A percentile compares a stretch with the other conserved stretches of the same genome.
Conservation (phyloP, 2,113 vertebrate genomes). For the Rhagologus leucostigma region DNA sequence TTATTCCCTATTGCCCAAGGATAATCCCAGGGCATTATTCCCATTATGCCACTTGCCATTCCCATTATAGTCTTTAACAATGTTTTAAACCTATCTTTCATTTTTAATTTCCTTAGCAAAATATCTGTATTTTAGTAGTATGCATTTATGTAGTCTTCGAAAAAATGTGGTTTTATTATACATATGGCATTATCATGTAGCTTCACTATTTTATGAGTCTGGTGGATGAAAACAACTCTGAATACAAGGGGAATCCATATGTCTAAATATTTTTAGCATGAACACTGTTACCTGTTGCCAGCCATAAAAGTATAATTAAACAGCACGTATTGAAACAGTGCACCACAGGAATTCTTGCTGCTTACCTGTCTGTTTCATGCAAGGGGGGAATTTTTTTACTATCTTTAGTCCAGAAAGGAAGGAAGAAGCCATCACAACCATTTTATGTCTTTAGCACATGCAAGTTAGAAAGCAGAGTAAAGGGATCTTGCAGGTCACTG, state of each 20-base stretch:
- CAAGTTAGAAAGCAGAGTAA: neutral
- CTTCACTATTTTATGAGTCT: slow-evolving; percentile 3
- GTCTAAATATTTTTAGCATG: slow-evolving; percentile 31
- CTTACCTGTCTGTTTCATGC: neutral
- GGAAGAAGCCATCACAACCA: neutral
- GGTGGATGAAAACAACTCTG: slow-evolving; percentile 28
- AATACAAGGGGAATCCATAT: slow-evolving; percentile 13
- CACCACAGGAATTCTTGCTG: neutral
- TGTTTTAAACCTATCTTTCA: slow-evolving; percentile 65
- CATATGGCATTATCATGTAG: slow-evolving; percentile 18
- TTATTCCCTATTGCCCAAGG: slow-evolving; percentile 69
- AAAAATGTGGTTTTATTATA: slow-evolving; percentile 41
- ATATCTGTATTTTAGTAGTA: slow-evolving; percentile 54
- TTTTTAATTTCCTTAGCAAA: slow-evolving; percentile 69
- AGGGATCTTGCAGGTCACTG: neutral
- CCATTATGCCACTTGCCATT: slow-evolving; percentile 70
- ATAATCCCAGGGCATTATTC: slow-evolving; percentile 73
- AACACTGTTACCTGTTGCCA: slow-evolving; percentile 23
- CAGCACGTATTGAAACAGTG: neutral
- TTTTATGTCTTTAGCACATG: slow-evolving; percentile 14
- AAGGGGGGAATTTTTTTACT: neutral
- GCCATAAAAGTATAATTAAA: slow-evolving; percentile 33
- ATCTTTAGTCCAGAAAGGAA: neutral
- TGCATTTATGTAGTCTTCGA: neutral
- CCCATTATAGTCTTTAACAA: slow-evolving; percentile 69